Base-by-base conservation (phyloP, 2,797 vertebrate species). In the Enteromius trimaculatus region DNA sequence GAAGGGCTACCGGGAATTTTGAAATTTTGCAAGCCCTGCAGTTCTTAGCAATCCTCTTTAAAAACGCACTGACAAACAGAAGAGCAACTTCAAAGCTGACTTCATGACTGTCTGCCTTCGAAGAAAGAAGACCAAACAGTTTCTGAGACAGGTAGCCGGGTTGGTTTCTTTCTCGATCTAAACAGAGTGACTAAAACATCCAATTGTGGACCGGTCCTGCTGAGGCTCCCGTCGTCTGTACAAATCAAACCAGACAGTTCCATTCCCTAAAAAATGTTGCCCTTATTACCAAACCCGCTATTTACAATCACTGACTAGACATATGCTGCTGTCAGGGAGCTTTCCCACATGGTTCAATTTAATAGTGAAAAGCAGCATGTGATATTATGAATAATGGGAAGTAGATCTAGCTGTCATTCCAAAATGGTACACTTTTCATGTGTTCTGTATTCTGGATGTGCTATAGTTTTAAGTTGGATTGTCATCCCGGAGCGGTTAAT, bases 231-330 rank as follows among this genome's bases (percentile, higher is more conserved):
- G 29, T 26, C 21, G 19, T 78, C 53, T 65, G 65, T 51, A 37
- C 44, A 80, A 84, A 86, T 84, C 81, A 74, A 79, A 84, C 76
- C 72, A 68, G 84, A 88, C 86, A 84, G 76, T 84, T 76, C 79
- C 53, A 81, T 86, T 86, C 75, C 82, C 39, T 39, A 23, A 70
- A 83, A 85, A 72, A 82, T 65, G 65, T 74, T 82, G 68, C 34
- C 39, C 80, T 85, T 70, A 60, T 82, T 74, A 60, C 62, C 16
- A 42, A 83, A 31, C 19, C 42, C 6, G 60, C 49, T 60, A 66
- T 80, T 49, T 85, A 82, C 75, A 82, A 65, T 82, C 58, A 79
- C 26, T 51, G 64, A 8, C 79, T 34, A 68, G 84, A 62, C 49
- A 26, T 47, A 71, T 37, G 66, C 77, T 72, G 76, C 87, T 88